Conservation (phyloP, 2,113 vertebrate species). For the Todiramphus chloris region DNA sequence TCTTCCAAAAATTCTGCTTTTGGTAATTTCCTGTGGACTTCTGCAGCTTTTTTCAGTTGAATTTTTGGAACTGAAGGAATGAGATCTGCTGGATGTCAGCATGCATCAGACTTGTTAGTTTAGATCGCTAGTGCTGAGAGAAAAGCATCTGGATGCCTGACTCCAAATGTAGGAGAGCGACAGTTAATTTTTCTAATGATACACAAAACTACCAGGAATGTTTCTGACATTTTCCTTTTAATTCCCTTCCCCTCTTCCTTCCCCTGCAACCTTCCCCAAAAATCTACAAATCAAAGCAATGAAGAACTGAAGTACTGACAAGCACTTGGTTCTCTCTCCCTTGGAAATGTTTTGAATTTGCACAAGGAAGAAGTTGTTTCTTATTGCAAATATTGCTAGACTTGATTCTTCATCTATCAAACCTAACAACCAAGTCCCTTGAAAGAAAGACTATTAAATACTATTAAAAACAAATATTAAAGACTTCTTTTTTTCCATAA, state of each 20-base stretch:
- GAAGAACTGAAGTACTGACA: background rate
- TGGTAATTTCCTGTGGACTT: background rate
- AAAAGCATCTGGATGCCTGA: background rate
- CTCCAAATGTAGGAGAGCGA: background rate
- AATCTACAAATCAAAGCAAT: background rate
- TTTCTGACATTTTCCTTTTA: slow-evolving; percentile 37
- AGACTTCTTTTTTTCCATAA: background rate
- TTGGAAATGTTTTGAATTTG: background rate
- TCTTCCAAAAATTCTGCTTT: background rate
- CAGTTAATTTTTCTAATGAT: slow-evolving; percentile 69
- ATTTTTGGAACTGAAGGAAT: slow-evolving; percentile 45
- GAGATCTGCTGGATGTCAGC: slow-evolving; percentile 58
- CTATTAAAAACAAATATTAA: background rate
- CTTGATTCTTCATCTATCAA: background rate
- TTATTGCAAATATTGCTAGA: background rate
- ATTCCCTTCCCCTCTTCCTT: background rate
- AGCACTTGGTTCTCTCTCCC: background rate
- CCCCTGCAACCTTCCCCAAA: background rate
- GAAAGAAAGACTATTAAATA: background rate
- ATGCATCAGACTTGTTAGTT: background rate
- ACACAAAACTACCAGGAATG: slow-evolving; percentile 3
- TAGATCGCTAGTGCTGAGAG: background rate
- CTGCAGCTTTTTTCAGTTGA: background rate
- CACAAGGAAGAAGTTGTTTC: background rate
- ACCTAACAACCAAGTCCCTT: background rate